Base-by-base conservation (phyloP, 2,797 vertebrate genomes). In the Linurgus olivaceus region DNA sequence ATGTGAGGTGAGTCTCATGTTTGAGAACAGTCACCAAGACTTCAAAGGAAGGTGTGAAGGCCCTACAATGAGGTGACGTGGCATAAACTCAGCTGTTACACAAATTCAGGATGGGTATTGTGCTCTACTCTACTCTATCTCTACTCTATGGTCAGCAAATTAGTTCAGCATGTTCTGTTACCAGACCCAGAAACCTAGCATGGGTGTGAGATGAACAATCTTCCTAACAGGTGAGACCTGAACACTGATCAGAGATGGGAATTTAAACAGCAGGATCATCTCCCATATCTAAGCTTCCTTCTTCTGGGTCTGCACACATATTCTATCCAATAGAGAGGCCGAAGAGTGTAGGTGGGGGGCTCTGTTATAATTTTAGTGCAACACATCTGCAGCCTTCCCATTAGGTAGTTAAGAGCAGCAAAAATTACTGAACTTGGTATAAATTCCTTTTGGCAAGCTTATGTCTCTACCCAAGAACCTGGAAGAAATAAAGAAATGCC, bases 51-150 rank as follows among this genome's bases (percentile, higher is more conserved):
- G 13, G 25, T 8, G 3, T 38, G 73, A 89, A 35, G 20, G 85
- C 44, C 18, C 52, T 87, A 14, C 35, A 66, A 5, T 13, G 42
- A 66, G 16, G 25, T 26, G 45, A 38, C 0, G 1, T 0, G 2
- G 28, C 38, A 52, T 35, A 67, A 48, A 40, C 24, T 71, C n/a
- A 85, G 17, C 3, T 23, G 31, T 82, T 66, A 17, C 1, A 40
- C 1, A 5, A 61, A 75, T 66, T 62, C 40, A 63, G 28, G 11
- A 23, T 40, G 15, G 7, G 7, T 50, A 31, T 21, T 67, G 37
- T 48, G 40, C 25, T 13, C 5, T 14, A 35, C 71, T 75, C n/a
- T 16, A 11, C 4, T 45, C 17, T 38, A 16, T 38, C 71, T 75
- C n/a, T 16, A 11, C 4, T 45, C 17, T 38, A 12, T 8, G 29